Evolutionary conservation across 2,888 invertebrate genomes (phyloP).

Genomic region (Hyppa rectilinea): DNA sequence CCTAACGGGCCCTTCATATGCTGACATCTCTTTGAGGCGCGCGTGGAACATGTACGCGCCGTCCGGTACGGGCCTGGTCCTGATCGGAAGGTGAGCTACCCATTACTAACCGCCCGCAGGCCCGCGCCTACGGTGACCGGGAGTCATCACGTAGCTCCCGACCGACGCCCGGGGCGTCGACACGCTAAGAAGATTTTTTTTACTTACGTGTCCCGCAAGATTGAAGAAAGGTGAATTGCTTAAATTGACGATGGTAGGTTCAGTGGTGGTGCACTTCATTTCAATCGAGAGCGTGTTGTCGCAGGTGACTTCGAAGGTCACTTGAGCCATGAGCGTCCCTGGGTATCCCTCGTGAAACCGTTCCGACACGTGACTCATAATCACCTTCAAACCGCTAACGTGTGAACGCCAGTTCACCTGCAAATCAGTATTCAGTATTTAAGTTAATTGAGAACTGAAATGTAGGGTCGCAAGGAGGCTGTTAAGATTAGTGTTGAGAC

Average conservation of each 20-base stretch:
- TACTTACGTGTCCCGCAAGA: constrained; percentile 95
- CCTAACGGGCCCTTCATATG: too few species aligned
- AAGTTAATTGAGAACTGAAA: neutral
- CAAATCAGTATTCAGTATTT: constrained; percentile 10
- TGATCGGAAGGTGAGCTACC: too few species aligned
- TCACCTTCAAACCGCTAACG: constrained; percentile 91
- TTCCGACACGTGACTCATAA: constrained; percentile 94
- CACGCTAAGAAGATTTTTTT: neutral
- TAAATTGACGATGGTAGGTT: constrained; percentile 96
- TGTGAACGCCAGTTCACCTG: constrained; percentile 93
- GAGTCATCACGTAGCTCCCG: too few species aligned
- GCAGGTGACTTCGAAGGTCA: constrained; percentile 93
- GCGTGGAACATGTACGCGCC: too few species aligned
- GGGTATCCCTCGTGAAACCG: constrained; percentile 97
- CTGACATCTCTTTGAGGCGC: too few species aligned
- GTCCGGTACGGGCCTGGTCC: too few species aligned
- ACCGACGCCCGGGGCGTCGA: too few species aligned
- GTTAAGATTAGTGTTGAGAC: neutral
- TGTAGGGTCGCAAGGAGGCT: neutral
- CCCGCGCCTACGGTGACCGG: too few species aligned
- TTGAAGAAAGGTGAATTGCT: constrained; percentile 98
- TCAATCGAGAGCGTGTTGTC: constrained; percentile 94
- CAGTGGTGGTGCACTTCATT: constrained; percentile 94
- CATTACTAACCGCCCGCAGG: too few species aligned
- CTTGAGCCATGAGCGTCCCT: constrained; percentile 94